These are phyloP conservation scores for Leptopilina clavipes DNA, from an alignment of 1,140 invertebrate species.

Conservation along the genomic window DNA sequence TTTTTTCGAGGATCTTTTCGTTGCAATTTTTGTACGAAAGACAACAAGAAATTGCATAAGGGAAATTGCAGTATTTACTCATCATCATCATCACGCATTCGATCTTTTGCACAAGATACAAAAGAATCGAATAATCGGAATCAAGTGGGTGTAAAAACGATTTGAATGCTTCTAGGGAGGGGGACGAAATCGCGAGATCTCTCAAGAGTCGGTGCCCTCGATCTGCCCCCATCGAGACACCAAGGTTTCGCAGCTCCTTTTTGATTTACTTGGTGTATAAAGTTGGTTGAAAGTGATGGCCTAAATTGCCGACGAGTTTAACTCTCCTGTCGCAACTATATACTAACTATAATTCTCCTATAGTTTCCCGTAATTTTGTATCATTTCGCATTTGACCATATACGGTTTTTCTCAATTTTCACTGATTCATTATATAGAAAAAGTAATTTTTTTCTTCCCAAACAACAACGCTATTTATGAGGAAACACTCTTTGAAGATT, in stretches of 20 bases:
- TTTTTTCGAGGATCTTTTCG: too few species aligned
- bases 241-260: conserved; percentile 25
- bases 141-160: conserved; percentile 11
- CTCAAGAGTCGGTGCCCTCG: conserved; percentile 15
- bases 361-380: background rate
- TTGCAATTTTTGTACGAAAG: too few species aligned
- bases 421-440: conserved; percentile 5
- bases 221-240: conserved; percentile 14
- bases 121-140: background rate
- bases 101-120: background rate
- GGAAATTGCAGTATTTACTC: too few species aligned
- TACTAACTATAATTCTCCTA: background rate
- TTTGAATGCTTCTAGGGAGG: background rate
- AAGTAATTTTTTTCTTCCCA: background rate
- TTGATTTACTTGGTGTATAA: conserved; percentile 19
- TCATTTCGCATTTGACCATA: background rate
- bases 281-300: conserved; percentile 32
- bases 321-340: conserved; percentile 12
- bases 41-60: too few species aligned
- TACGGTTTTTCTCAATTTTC: conserved; percentile 12
- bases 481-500: background rate
- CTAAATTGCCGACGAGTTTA: conserved; percentile 22
- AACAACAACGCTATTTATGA: background rate
- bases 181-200: conserved; percentile 20
- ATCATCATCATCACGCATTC: background rate